These are phyloP conservation scores for Oncorhynchus clarkii DNA, from an alignment of 2,113 vertebrate genomes.

Conservation along the genomic window DNA sequence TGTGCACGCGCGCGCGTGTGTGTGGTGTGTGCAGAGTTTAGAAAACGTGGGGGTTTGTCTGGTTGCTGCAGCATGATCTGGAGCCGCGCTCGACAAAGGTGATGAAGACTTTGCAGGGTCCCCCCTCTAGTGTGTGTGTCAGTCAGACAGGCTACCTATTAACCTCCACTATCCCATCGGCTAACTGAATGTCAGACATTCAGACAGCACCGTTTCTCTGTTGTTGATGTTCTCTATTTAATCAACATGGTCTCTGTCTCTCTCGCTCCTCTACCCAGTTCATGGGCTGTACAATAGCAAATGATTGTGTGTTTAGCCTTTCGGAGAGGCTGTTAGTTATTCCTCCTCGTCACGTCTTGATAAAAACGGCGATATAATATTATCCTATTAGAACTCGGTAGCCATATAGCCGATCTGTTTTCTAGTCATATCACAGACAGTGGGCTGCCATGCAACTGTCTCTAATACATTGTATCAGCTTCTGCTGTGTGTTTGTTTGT, in stretches of 20 bases:
- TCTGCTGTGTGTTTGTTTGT: neutral
- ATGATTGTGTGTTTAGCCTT: no score
- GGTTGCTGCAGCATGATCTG: slow-evolving; percentile 20
- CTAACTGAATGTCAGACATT: neutral
- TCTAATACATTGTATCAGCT: neutral
- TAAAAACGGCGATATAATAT: no score
- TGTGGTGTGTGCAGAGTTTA: neutral
- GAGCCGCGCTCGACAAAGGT: slow-evolving; percentile 21
- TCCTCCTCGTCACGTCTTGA: no score
- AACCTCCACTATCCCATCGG: neutral
- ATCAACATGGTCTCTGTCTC: neutral
- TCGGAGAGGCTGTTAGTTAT: no score
- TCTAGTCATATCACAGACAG: neutral
- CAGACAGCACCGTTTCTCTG: neutral
- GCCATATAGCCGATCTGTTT: neutral
- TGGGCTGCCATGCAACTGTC: neutral
- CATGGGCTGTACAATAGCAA: no score
- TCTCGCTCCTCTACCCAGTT: neutral
- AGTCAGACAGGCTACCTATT: neutral
- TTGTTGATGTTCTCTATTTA: neutral
- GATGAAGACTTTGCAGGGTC: neutral
- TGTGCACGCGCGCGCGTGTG: neutral
- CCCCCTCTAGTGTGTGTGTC: neutral
- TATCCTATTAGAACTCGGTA: neutral
- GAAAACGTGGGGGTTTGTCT: neutral